Percentiles rank a stretch among this genome's conserved stretches.
Conservation (phyloP, 2,113 vertebrate species). For the Pseudolaguvia tuberculata region DNA sequence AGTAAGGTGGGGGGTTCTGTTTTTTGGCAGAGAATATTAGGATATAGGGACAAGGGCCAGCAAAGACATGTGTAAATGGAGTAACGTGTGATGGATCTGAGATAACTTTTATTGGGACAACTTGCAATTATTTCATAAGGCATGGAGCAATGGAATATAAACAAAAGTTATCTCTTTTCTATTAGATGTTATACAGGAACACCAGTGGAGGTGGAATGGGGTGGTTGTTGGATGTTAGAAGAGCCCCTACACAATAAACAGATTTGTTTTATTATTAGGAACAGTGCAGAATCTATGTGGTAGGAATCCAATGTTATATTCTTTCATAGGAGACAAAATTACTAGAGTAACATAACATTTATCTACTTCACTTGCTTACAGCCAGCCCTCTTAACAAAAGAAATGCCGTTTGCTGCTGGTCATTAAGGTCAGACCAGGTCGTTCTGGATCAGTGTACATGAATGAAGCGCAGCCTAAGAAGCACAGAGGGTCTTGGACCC, state of each 20-base stretch:
- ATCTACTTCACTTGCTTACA: too few relatives aligned
- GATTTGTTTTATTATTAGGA: too few relatives aligned
- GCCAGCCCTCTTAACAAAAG: conserved; percentile 3
- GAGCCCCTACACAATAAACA: too few relatives aligned
- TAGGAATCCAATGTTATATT: too few relatives aligned
- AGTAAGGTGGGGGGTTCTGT: conserved; percentile 36
- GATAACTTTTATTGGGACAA: background rate
- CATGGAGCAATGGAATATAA: background rate
- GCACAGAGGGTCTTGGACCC: conserved; percentile 47
- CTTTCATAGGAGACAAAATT: too few relatives aligned
- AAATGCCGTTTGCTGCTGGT: conserved; percentile 46
- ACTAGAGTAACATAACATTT: too few relatives aligned
- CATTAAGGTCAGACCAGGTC: conserved; percentile 48
- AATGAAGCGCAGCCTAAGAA: conserved; percentile 51
- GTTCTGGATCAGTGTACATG: conserved; percentile 37
- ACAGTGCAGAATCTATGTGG: too few relatives aligned
- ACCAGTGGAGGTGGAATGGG: too few relatives aligned
- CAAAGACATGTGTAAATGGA: background rate
- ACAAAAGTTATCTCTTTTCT: background rate
- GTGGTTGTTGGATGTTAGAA: too few relatives aligned
- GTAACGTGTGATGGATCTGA: background rate
- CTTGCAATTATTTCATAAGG: too few relatives aligned
- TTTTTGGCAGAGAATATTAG: conserved; percentile 9
- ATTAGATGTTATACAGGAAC: background rate
- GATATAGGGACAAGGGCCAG: conserved; percentile 27